Conservation (phyloP, 2,113 vertebrate species). For the Empidonax traillii region DNA sequence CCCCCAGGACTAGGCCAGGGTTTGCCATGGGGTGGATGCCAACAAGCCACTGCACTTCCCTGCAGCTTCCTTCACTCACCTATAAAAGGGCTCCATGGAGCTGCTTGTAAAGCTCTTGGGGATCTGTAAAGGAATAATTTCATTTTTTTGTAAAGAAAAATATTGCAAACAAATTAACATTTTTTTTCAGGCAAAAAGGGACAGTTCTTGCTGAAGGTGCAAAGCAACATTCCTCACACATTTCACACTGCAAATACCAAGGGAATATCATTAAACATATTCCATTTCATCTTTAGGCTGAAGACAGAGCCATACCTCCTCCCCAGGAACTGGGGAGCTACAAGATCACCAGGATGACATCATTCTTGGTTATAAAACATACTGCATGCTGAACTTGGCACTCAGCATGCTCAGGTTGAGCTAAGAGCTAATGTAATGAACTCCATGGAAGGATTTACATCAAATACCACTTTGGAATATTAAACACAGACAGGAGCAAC, state of each 20-base stretch:
- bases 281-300: background rate
- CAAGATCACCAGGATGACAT: background rate
- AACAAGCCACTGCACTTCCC: background rate
- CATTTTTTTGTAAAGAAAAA: background rate
- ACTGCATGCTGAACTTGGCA: background rate
- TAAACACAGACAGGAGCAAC: constrained; percentile 1
- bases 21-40: accelerated
- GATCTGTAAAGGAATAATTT: background rate
- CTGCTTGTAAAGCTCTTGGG: background rate
- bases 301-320: background rate
- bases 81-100: background rate
- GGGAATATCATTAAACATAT: background rate
- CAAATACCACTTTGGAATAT: constrained; percentile 32
- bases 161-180: background rate
- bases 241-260: background rate
- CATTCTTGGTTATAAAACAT: background rate
- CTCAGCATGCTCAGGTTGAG: background rate
- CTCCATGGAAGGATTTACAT: constrained; percentile 7
- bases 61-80: background rate
- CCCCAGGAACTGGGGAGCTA: background rate
- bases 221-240: background rate
- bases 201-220: background rate
- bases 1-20: background rate
- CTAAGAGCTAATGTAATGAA: constrained; percentile 40
- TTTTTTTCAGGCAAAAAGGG: background rate